phyloP scores from a whole-genome alignment of 2,113 vertebrate genomes.

The Isurus oxyrinchus region DNA sequence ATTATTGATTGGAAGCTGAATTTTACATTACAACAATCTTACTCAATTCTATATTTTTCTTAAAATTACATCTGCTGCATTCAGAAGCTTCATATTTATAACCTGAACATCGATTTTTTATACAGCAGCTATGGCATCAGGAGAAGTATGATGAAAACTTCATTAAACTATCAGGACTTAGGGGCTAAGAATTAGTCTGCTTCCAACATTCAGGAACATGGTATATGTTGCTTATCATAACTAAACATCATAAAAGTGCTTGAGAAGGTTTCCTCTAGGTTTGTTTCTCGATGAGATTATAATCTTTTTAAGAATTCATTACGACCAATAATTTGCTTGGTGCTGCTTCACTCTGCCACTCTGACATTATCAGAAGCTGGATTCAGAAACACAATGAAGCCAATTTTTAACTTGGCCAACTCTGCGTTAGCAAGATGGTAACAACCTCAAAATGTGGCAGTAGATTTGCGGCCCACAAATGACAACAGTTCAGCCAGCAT shows the following conservation, averaged over 20 bases:
- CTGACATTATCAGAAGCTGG: background rate
- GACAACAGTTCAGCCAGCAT: background rate
- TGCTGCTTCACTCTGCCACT: background rate
- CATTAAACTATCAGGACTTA: background rate
- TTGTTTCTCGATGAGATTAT: background rate
- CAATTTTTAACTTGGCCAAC: background rate
- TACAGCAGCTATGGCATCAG: background rate
- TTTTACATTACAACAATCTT: background rate
- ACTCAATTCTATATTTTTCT: background rate
- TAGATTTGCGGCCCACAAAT: background rate
- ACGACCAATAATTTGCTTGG: background rate
- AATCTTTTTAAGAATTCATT: background rate
- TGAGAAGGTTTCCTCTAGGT: background rate
- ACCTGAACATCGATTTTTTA: background rate
- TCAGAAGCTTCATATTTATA: background rate
- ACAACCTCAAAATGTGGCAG: background rate
- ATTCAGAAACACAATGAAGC: background rate
- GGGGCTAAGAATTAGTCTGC: background rate
- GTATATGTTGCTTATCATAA: slow-evolving; percentile 1
- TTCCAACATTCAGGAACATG: background rate
- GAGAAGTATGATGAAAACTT: background rate
- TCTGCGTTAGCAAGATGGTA: background rate
- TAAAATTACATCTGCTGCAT: background rate
- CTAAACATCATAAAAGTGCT: background rate
- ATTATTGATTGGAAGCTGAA: background rate